Evolutionary conservation across 2,797 vertebrate species (phyloP).

Genomic region (Ctenosaura bakeri): DNA sequence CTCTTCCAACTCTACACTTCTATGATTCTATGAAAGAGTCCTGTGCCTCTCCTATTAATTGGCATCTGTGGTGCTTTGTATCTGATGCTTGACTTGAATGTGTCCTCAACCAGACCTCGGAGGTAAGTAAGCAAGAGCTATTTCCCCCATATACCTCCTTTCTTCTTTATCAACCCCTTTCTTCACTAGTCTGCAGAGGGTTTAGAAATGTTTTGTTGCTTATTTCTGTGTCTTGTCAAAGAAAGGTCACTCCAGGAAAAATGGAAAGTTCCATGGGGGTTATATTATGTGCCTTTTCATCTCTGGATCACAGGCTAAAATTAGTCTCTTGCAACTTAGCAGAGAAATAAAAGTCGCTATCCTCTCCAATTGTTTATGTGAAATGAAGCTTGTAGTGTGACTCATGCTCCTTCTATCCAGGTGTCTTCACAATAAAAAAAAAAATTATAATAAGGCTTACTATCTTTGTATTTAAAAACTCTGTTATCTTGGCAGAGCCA

Average conservation of each 20-base stretch:
- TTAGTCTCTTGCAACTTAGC: neutral
- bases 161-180: neutral
- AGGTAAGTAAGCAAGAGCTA: neutral
- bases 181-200: neutral
- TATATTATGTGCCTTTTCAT: conserved; percentile 8
- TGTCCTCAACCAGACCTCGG: neutral
- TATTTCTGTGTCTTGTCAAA: conserved; percentile 1
- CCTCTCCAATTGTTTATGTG: neutral
- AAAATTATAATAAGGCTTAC: neutral
- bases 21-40: too few species aligned
- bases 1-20: too few species aligned
- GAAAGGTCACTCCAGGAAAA: neutral
- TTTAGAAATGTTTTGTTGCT: neutral
- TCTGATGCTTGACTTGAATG: neutral
- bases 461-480: neutral
- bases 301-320: neutral
- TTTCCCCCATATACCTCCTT: neutral
- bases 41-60: neutral
- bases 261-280: neutral
- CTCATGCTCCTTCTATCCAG: neutral
- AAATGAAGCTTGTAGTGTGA: neutral
- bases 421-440: neutral
- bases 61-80: neutral
- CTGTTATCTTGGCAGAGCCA: neutral
- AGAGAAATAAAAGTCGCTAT: neutral